phyloP scores from a whole-genome alignment of 1,140 invertebrate species.

The Lysiphlebus fabarum region DNA sequence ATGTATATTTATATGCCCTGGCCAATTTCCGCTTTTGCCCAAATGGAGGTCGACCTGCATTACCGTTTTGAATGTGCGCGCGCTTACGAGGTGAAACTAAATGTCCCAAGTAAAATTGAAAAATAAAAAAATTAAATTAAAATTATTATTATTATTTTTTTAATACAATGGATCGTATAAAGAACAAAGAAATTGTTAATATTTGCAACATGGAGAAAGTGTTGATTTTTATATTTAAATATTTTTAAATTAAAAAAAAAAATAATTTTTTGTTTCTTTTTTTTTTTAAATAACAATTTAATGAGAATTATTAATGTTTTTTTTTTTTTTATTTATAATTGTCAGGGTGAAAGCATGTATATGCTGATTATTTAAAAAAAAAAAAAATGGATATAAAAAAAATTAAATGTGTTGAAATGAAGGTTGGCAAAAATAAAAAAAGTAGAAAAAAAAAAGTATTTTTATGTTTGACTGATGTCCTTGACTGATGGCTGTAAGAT shows the following conservation, averaged over 20 bases:
- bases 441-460: no score
- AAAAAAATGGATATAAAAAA: no score
- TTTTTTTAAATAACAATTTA: no score
- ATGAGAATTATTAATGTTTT: no score
- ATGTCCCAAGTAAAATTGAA: background rate
- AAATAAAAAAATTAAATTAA: background rate
- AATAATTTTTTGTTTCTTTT: background rate
- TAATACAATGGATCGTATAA: no score
- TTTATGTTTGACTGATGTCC: conserved; percentile 21
- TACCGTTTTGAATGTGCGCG: background rate
- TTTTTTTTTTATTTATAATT: no score
- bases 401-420: conserved; percentile 5
- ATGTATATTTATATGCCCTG: conserved; percentile 13
- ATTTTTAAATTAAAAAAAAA: background rate
- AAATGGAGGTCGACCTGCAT: conserved; percentile 34
- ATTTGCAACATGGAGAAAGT: conserved; percentile 8
- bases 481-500: conserved; percentile 19
- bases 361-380: no score
- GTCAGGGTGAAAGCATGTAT: no score
- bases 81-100: conserved; percentile 13
- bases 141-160: no score
- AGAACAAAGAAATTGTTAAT: background rate
- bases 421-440: background rate
- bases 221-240: background rate
- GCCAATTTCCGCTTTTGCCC: conserved; percentile 46